Conservation (phyloP, 1,140 invertebrate species). For the Sycobia sp. region DNA sequence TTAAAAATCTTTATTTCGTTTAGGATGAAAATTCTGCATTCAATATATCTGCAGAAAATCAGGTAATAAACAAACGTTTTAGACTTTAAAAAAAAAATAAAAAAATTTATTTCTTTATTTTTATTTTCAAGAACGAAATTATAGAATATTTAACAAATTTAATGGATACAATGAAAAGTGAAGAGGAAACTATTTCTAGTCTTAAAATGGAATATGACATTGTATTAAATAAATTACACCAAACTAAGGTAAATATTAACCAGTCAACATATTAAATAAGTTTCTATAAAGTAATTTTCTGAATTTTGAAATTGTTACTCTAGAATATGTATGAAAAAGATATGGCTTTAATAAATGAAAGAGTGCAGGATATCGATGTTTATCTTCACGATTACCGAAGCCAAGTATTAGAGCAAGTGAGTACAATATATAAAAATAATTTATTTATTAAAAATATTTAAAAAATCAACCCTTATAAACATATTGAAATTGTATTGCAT, state of each 20-base stretch:
- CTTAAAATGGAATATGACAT: constrained; percentile 41
- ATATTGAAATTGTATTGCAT: neutral
- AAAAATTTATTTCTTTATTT: constrained; percentile 6
- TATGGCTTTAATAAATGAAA: constrained; percentile 33
- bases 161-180: constrained; percentile 43
- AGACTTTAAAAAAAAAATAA: too few relatives aligned
- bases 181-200: constrained; percentile 37
- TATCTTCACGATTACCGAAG: constrained; percentile 37
- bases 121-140: constrained; percentile 42
- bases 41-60: neutral
- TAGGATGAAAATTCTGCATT: neutral
- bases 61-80: constrained; percentile 10
- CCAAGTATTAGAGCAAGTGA: constrained; percentile 41
- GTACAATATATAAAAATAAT: constrained; percentile 27
- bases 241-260: constrained; percentile 18
- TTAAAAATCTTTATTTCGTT: neutral
- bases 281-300: too few relatives aligned
- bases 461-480: neutral
- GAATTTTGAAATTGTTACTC: too few relatives aligned
- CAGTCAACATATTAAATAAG: too few relatives aligned
- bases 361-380: constrained; percentile 37
- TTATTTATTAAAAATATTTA: neutral
- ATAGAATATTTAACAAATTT: constrained; percentile 39
- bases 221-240: constrained; percentile 13
- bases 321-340: constrained; percentile 35